Evolutionary conservation across 2,113 vertebrate species (phyloP).

Genomic region (Ctenomys sociabilis): DNA sequence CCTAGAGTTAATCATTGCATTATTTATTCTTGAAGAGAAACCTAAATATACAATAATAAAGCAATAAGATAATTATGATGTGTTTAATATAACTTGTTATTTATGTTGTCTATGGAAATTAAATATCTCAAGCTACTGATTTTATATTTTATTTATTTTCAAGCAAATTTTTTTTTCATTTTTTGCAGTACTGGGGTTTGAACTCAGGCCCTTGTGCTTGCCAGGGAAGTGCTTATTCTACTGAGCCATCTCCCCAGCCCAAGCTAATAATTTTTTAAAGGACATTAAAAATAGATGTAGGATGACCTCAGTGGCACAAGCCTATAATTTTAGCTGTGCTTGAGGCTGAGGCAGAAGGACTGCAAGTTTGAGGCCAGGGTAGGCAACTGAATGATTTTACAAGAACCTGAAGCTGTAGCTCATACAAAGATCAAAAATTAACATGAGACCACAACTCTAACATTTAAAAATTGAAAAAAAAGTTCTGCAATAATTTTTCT

Average conservation of each 20-base stretch:
- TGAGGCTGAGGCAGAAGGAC: not conserved
- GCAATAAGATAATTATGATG: not conserved
- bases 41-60: not conserved
- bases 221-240: no score
- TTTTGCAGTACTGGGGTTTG: no score
- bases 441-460: not conserved
- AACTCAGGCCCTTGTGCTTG: no score
- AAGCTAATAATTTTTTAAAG: not conserved
- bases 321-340: not conserved
- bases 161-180: no score
- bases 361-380: not conserved
- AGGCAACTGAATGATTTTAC: not conserved
- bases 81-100: not conserved
- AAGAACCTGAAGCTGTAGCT: not conserved
- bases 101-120: no score
- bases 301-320: not conserved
- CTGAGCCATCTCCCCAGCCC: no score
- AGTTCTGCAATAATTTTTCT: not conserved
- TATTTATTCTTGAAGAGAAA: slow-evolving; percentile 4
- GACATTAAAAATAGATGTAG: not conserved
- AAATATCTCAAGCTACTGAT: not conserved
- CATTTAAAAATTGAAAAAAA: slow-evolving; percentile 48
- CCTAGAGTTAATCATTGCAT: not conserved
- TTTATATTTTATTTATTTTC: no score
- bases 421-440: not conserved